Base-by-base conservation (phyloP, 2,113 vertebrate genomes). In the Labeo catla region DNA sequence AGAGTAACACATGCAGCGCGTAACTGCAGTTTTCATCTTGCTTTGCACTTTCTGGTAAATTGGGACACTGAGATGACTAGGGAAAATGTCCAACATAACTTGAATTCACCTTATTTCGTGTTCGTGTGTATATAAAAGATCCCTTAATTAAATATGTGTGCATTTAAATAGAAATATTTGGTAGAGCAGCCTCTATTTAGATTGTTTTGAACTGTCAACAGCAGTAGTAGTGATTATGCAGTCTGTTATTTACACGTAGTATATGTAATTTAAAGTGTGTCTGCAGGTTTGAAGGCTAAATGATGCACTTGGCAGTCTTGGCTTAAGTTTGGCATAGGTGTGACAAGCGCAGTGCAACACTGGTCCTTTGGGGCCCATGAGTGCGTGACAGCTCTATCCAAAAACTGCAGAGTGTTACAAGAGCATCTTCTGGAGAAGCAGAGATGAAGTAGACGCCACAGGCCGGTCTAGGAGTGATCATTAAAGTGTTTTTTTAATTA, bases 321-420 rank as follows among this genome's bases (percentile, higher is more conserved):
- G 66, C 77, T 23, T 10, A 80, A 78, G 61, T 78, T 85, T 83
- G 63, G 59, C 19, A 36, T 84, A 81, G 76, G 70, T 81, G 52
- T 49, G 61, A 66, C 23, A 81, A 68, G 61, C 34, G 66, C 84
- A 88, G 76, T 83, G 68, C 57, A 73, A 76, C 61, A 76, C 8
- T 45, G 80, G 21, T 86, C 47, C 83, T 68, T 66, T 66, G 68
- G 78, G 86, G 57, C 63, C 57, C 12, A 28, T 77, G 36, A 57
- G 86, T n/a, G 4, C 65, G 28, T 74, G 65, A 78, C 52, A 65
- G 49, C 28, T 21, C 43, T 36, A 82, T 76, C 61, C 76, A 43
- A 54, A 74, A 81, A 57, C 76, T 70, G 74, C 63, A 43, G 63
- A 52, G 52, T n/a, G 45, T 65, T 45, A 66, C 39, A 66, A 59